phyloP scores from a whole-genome alignment of 2,888 invertebrate species.

The Clitarchus hookeri region DNA sequence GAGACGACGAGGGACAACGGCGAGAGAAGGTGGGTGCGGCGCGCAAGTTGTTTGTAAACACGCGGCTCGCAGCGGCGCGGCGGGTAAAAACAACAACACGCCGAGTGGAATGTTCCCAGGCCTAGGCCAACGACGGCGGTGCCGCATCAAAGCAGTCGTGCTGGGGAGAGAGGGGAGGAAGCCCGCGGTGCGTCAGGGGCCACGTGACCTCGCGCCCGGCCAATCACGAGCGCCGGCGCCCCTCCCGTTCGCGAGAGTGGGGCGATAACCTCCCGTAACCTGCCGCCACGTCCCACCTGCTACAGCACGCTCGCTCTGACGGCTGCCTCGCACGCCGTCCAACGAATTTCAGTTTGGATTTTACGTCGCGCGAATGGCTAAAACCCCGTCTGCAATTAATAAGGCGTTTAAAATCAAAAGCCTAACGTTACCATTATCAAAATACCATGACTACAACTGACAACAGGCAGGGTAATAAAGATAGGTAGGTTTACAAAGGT shows the following conservation, averaged over 20 bases:
- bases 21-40: neutral
- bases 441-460: too few species aligned
- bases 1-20: too few species aligned
- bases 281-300: neutral
- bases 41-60: neutral
- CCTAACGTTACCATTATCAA: too few species aligned
- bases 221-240: neutral
- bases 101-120: neutral
- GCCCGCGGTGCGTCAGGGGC: neutral
- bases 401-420: too few species aligned
- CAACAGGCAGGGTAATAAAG: too few species aligned
- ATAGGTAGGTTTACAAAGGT: too few species aligned
- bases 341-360: too few species aligned
- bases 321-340: neutral
- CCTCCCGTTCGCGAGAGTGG: conserved; percentile 19
- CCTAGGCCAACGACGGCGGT: neutral
- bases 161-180: neutral
- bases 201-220: neutral
- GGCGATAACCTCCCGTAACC: conserved; percentile 32
- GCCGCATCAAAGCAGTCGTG: neutral
- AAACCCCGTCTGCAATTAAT: too few species aligned
- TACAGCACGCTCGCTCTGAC: neutral
- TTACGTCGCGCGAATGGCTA: too few species aligned
- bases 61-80: neutral
- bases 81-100: neutral